Evolutionary conservation across 2,888 invertebrate genomes (phyloP).

Genomic region (Abrostola tripartita): DNA sequence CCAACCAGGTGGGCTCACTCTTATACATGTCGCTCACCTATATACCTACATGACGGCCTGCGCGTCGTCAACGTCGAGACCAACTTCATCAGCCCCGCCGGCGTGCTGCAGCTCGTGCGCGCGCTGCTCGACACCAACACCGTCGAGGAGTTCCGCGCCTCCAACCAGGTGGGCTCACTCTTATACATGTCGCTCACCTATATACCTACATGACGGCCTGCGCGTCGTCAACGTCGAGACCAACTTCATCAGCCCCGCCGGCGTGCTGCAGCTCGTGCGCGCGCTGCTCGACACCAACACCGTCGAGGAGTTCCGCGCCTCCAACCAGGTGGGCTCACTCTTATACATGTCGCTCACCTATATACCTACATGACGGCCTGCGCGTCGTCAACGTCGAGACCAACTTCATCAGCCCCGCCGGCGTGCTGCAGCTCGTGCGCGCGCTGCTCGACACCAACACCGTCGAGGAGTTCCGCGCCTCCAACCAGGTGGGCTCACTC

Average conservation of each 20-base stretch:
- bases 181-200: no score
- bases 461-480: no score
- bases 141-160: slow-evolving; percentile 98
- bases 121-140: slow-evolving; percentile 97
- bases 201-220: no score
- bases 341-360: no score
- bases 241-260: slow-evolving; percentile 97
- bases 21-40: no score
- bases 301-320: slow-evolving; percentile 98
- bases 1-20: slow-evolving; percentile 98
- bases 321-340: slow-evolving; percentile 98
- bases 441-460: no score
- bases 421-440: background rate
- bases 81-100: slow-evolving; percentile 96
- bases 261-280: slow-evolving; percentile 95
- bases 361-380: no score
- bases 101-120: slow-evolving; percentile 96
- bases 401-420: background rate
- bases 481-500: no score
- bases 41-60: no score
- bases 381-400: no score
- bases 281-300: slow-evolving; percentile 95
- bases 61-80: no score
- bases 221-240: no score
- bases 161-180: slow-evolving; percentile 95